phyloP scores from a whole-genome alignment of 2,113 vertebrate genomes.

The Odontesthes bonariensis region DNA sequence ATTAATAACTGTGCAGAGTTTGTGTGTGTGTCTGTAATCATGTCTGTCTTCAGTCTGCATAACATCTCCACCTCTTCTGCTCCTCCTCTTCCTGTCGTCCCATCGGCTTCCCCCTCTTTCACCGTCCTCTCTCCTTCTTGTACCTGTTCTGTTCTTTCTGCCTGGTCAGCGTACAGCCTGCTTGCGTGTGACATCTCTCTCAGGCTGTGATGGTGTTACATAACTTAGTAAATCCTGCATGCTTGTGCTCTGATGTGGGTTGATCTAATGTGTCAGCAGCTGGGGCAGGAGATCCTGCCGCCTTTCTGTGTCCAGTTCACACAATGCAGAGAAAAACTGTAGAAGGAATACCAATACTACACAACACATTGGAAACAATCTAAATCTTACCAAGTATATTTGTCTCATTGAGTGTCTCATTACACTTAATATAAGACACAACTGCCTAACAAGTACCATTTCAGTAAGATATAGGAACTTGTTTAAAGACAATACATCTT shows the following conservation, averaged over 20 bases:
- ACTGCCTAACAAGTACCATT: too few species aligned
- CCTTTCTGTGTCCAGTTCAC: background rate
- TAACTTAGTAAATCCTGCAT: conserved; percentile 64
- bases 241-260: conserved; percentile 29
- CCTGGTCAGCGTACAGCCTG: conserved; percentile 20
- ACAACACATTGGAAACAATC: too few species aligned
- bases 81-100: conserved; percentile 4
- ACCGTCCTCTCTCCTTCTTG: background rate
- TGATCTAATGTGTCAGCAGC: conserved; percentile 33
- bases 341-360: too few species aligned
- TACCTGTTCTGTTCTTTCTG: conserved; percentile 13
- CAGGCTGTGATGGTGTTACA: conserved; percentile 30
- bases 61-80: background rate
- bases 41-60: conserved; percentile 6
- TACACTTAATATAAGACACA: too few species aligned
- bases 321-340: too few species aligned
- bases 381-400: too few species aligned
- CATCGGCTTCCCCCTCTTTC: background rate
- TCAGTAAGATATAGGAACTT: too few species aligned
- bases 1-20: background rate
- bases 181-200: conserved; percentile 20
- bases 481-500: too few species aligned
- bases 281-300: conserved; percentile 4
- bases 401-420: too few species aligned
- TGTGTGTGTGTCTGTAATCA: background rate